phyloP scores from a whole-genome alignment of 53 echinoderm and acorn worm species.

The Paracentrotus lividus region DNA sequence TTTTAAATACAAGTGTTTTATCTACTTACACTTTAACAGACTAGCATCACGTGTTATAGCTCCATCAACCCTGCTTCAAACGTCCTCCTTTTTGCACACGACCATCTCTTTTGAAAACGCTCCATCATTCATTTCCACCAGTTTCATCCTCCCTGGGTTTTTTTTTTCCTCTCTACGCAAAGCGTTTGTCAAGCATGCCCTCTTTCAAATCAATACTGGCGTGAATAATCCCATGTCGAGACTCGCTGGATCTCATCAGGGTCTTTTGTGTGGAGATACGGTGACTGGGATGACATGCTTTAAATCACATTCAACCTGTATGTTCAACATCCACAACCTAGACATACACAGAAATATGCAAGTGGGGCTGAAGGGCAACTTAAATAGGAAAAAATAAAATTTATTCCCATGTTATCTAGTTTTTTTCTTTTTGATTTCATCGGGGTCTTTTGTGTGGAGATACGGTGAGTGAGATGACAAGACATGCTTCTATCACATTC shows the following conservation, averaged over 20 bases:
- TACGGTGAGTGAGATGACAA: background rate
- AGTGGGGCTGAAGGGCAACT: background rate
- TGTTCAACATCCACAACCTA: background rate
- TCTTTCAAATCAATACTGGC: conserved; percentile 58
- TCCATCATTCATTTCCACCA: background rate
- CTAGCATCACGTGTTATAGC: background rate
- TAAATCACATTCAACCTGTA: conserved; percentile 17
- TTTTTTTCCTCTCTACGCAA: conserved; percentile 13
- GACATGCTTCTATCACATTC: too few relatives aligned
- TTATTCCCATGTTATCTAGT: too few relatives aligned
- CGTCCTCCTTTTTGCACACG: conserved; percentile 17
- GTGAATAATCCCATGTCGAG: conserved; percentile 51
- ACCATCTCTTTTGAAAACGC: conserved; percentile 18
- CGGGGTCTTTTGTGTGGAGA: conserved; percentile 50
- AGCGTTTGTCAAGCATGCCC: conserved; percentile 5
- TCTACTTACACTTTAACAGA: background rate
- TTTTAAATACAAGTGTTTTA: background rate
- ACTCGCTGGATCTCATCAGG: background rate
- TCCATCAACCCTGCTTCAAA: background rate
- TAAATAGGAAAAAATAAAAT: background rate
- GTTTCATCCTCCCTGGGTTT: background rate
- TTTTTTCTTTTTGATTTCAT: too few relatives aligned
- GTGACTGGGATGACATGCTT: conserved; percentile 18
- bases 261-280: conserved; percentile 50
- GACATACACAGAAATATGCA: conserved; percentile 3